Evolutionary conservation across 2,888 invertebrate species (phyloP), one percentile per base, ranked within the genome.

Genomic region (Polietes domitor): DNA sequence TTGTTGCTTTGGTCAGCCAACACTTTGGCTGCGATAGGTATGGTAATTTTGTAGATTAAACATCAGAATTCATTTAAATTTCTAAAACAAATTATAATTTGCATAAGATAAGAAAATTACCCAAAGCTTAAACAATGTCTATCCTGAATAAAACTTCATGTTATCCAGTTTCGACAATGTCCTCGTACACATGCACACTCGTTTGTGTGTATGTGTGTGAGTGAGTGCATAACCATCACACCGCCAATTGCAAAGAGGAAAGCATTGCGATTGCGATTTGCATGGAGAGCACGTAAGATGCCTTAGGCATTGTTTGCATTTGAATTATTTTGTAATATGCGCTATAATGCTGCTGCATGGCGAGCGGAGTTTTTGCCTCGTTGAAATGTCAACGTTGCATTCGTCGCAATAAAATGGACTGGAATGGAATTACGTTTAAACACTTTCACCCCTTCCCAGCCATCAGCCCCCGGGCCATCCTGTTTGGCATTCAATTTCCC

Each of bases 351-450:
- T 68, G 43, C 21, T n/a, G n/a, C n/a, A n/a, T n/a, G n/a, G n/a
- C n/a, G n/a, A 68, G 43, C 43, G 68, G 6, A 19, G 21, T 68
- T 43, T 68, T 43, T 24, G 43, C 68, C 43, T 68, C 68, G 68
- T 43, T 68, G 68, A 68, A 68, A 68, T 68, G 68, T 68, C 68
- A 68, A 43, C 68, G 43, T 68, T 43, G 43, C 68, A 68, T 68
- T 41, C 28, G 4, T n/a, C n/a, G n/a, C n/a, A n/a, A n/a, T 37
- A 37, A 68, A 65, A 19, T 24, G 68, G n/a, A 32, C 32, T 32
- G 32, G 19, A 68, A 43, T 32, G 32, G 63, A 32, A 63, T 53
- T 37, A 37, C 37, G 10, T 50, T 17, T 17, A 50, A 32, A 63
- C 32, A 63, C 32, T 28, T 63, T 58, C 26, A 63, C 32, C n/a